A percentile compares a stretch with the other conserved stretches of the same genome.
phyloP scores from a whole-genome alignment of 2,113 vertebrate species.

The Thalassarche chlororhynchos region DNA sequence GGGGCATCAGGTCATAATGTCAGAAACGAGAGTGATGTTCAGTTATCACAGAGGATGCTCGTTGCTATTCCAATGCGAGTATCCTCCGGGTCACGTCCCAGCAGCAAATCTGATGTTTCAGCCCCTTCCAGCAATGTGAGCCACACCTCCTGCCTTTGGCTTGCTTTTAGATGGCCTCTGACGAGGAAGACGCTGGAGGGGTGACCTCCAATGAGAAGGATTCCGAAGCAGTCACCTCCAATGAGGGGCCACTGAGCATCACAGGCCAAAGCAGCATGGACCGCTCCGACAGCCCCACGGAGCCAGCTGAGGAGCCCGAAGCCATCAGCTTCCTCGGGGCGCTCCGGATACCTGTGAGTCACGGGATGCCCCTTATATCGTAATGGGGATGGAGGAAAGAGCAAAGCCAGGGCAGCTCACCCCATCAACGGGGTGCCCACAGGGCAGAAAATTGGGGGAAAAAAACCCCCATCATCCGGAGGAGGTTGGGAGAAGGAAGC shows the following conservation, averaged over 20 bases:
- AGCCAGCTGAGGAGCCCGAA: slow-evolving; percentile 49
- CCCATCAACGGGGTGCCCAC: background rate
- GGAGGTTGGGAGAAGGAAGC: background rate
- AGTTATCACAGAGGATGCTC: background rate
- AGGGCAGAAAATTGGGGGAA: background rate
- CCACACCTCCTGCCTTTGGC: background rate
- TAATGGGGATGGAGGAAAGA: background rate
- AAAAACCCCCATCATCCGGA: background rate
- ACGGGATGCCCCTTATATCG: accelerated
- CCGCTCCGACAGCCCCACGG: background rate
- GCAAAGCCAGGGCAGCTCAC: background rate
- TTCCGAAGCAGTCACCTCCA: background rate
- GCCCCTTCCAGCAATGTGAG: background rate
- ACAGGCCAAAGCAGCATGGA: background rate
- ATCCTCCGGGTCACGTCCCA: accelerated
- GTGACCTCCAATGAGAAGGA: slow-evolving; percentile 67
- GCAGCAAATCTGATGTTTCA: background rate
- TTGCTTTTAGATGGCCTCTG: slow-evolving; percentile 20
- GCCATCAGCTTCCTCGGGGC: slow-evolving; percentile 93
- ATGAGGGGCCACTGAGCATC: slow-evolving; percentile 39
- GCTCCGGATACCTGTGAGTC: slow-evolving; percentile 91
- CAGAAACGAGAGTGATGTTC: background rate
- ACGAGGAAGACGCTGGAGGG: slow-evolving; percentile 58
- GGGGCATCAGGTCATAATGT: accelerated
- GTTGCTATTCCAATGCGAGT: background rate